Evolutionary conservation across 2,888 invertebrate species (phyloP), one percentile per base, ranked within the genome.

Genomic region (Aphidoletes aphidimyza): DNA sequence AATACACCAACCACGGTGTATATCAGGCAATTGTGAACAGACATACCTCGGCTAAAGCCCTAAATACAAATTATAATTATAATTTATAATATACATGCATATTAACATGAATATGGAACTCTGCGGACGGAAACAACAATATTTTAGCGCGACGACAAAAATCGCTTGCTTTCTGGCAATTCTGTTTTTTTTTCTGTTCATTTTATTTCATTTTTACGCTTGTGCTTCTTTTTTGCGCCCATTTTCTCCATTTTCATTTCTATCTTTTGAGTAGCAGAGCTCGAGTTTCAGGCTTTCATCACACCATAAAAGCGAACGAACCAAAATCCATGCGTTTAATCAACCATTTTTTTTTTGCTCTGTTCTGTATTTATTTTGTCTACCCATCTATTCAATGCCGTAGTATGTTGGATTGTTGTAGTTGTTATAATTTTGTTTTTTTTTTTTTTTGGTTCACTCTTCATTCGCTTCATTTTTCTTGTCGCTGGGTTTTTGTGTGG

Each of bases 1-100:
- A 22, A 54, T 11, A 54, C 54, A n/a, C 1, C 54, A 54, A 6
- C 22, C n/a, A 2, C 22, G 1, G 22, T 54, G 22, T 54, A 8
- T 22, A 22, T 14, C 22, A 54, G 22, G 54, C 54, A 30, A 26
- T 26, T 26, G 26, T 5, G 69, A 17, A 69, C 34, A 69, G 69
- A 69, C 69, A 69, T 69, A 69, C 30, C 69, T 69, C 30, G 69
- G 6, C 30, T 69, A 30, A 69, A 69, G 14, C 30, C 69, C 69
- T 69, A 69, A 69, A 69, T 34, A 69, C 69, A 69, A 69, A 30
- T 69, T 69, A 30, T 69, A 69, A 69, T 69, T 69, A 69, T 69
- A 69, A 69, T 69, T 69, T 69, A 69, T 69, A 69, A 69, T 69
- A 69, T 69, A 69, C 69, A 69, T 69, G 30, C 69, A 69, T 34